These are phyloP conservation scores for Hydractinia symbiolongicarpus DNA, from an alignment of 30 jellyfish, hydroid and myxozoan species.

Conservation along the genomic window DNA sequence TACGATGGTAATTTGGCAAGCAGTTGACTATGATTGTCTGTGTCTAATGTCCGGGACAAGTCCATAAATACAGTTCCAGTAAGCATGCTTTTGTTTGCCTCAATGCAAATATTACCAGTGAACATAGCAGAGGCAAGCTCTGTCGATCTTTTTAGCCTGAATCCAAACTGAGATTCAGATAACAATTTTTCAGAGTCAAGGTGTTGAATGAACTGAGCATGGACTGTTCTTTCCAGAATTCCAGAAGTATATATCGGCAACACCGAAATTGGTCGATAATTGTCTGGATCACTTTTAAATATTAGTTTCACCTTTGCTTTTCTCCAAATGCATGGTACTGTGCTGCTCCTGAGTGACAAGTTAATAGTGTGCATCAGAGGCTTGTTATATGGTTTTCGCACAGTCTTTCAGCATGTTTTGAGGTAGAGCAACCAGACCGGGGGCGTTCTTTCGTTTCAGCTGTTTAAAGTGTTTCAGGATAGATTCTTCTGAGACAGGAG, in stretches of 20 bases:
- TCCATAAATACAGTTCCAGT: conserved; percentile 8
- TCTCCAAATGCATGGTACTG: not conserved
- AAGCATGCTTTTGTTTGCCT: not conserved
- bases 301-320: not conserved
- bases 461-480: conserved; percentile 1
- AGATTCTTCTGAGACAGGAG: conserved; percentile 8
- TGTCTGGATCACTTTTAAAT: conserved; percentile 16
- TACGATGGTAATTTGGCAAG: no score
- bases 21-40: no score
- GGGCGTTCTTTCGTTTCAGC: not conserved
- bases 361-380: not conserved
- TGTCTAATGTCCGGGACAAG: not conserved
- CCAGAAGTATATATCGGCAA: no score
- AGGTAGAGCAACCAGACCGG: not conserved
- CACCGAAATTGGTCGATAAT: conserved; percentile 5
- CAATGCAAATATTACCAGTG: not conserved
- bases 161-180: conserved; percentile 12
- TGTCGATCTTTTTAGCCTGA: conserved; percentile 3
- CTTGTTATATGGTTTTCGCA: not conserved
- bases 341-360: not conserved
- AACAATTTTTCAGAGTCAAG: not conserved
- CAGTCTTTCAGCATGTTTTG: conserved; percentile 13
- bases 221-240: no score
- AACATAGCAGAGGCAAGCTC: conserved; percentile 18
- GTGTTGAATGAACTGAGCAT: not conserved